phyloP scores from a whole-genome alignment of 2,888 invertebrate genomes.

The Lycophotia porphyrea region DNA sequence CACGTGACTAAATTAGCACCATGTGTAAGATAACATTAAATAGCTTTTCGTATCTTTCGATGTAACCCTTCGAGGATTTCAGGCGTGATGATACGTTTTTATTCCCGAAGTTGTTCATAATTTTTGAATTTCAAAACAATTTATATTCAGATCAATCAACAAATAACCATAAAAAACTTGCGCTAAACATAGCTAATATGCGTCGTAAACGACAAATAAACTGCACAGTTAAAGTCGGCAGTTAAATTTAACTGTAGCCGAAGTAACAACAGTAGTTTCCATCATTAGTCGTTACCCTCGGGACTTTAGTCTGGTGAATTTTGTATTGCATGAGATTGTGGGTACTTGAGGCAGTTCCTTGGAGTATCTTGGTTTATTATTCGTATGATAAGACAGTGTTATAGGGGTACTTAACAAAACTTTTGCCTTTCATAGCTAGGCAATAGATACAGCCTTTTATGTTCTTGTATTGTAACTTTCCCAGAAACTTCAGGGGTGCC shows the following conservation, averaged over 20 bases:
- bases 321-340: slow-evolving; percentile 23
- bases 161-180: slow-evolving; percentile 8
- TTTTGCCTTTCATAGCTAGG: neutral
- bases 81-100: neutral
- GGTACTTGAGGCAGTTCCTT: neutral
- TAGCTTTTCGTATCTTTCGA: too few relatives aligned
- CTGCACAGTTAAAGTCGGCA: slow-evolving; percentile 27
- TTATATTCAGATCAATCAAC: neutral
- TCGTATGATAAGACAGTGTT: slow-evolving; percentile 1
- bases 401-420: slow-evolving; percentile 11
- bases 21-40: too few relatives aligned
- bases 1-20: too few relatives aligned
- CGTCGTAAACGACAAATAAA: slow-evolving; percentile 41
- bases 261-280: slow-evolving; percentile 40
- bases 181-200: slow-evolving; percentile 5
- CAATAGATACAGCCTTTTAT: slow-evolving; percentile 1
- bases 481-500: neutral
- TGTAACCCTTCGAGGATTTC: neutral
- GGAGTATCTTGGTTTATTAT: slow-evolving; percentile 16
- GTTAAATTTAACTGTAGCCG: slow-evolving; percentile 54
- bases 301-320: slow-evolving; percentile 16
- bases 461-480: neutral
- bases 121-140: neutral
- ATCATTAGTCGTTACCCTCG: slow-evolving; percentile 26
- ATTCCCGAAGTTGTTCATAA: neutral